A percentile compares a stretch with the other conserved stretches of the same genome.
These are phyloP conservation scores for Myathropa florea DNA, from an alignment of 2,888 invertebrate genomes.

Conservation along the genomic window DNA sequence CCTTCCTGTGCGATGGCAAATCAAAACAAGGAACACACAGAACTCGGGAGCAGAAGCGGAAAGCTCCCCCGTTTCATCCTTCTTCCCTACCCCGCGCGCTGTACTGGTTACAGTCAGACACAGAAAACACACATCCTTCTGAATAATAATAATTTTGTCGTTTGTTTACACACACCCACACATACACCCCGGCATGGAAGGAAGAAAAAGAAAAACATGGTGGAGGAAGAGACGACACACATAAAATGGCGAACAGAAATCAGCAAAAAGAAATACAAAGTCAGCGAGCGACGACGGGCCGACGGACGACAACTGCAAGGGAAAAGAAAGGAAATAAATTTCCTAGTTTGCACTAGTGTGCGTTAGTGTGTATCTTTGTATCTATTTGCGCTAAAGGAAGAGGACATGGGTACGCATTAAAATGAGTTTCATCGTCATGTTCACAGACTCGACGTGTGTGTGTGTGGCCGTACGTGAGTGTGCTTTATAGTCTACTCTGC, in stretches of 20 bases:
- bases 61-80: background rate
- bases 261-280: background rate
- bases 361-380: conserved; percentile 1
- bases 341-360: conserved; percentile 48
- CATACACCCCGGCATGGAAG: background rate
- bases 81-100: background rate
- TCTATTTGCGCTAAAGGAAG: background rate
- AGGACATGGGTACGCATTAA: conserved; percentile 51
- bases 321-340: conserved; percentile 11
- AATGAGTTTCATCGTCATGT: conserved; percentile 12
- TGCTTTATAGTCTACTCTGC: conserved; percentile 22
- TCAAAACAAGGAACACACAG: conserved; percentile 20
- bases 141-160: conserved; percentile 45
- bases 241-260: background rate
- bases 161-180: conserved; percentile 16
- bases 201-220: background rate
- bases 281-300: background rate
- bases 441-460: background rate
- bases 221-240: background rate
- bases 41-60: background rate
- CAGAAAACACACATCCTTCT: conserved; percentile 32
- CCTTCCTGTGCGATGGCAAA: background rate
- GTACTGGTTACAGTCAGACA: conserved; percentile 11
- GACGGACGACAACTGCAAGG: background rate
- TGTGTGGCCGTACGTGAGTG: background rate